Evolutionary conservation across 2,888 invertebrate species (phyloP), one percentile per base, ranked within the genome.

Genomic region (Vesta saturnalis): DNA sequence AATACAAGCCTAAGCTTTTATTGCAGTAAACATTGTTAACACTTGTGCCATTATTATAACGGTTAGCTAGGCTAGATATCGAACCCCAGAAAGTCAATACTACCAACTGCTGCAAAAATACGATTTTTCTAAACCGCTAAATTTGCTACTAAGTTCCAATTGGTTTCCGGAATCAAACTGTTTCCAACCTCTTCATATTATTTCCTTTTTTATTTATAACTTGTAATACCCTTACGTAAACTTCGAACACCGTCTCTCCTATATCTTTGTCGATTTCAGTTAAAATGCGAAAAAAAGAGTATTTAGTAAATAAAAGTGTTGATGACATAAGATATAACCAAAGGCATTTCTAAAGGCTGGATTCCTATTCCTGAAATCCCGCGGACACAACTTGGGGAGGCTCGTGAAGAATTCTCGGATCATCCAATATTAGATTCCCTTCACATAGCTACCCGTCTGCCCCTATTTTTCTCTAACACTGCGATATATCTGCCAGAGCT

Each of bases 341-440:
- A 64, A 69, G 65, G 72, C 70, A 68, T 69, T 62, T 58, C 64
- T 39, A 73, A 69, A 72, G 74, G 76, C 72, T 71, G 76, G 77
- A 82, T 82, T 82, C 82, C 80, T 79, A 72, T 77, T 79, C 78
- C 81, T 79, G 80, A 79, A 82, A 82, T 82, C 82, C 81, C 79
- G 78, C 79, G 80, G 81, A 81, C 81, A 80, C 79, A 79, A 76
- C 75, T 76, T 75, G 39, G 77, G 75, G 78, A 77, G 79, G 80
- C 79, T 79, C 79, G 81, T 78, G 78, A 80, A 81, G 82, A 82
- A 82, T 82, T 80, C 79, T 77, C 77, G 81, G 81, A 81, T 80
- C 80, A 80, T 79, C 78, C 80, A 80, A 82, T 82, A 82, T 82
- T 82, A 81, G 81, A 82, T 81, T 81, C 81, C 74, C 80, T 72